Evolutionary conservation across 2,888 invertebrate species (phyloP).

Genomic region (Spodoptera exigua): DNA sequence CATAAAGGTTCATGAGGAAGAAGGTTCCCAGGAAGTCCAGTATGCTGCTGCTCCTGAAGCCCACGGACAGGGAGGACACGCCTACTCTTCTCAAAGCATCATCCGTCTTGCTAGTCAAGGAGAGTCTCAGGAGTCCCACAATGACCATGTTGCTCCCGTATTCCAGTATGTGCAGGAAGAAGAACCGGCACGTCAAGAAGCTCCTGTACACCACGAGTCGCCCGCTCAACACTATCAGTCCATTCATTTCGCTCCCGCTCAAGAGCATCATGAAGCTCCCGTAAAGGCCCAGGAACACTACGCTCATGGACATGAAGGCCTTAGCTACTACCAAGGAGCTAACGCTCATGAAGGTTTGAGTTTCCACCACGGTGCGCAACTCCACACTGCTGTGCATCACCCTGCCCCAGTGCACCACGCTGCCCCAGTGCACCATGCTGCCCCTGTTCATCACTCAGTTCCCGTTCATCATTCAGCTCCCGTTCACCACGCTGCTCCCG

Average conservation of each 20-base stretch:
- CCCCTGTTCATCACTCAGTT: constrained; percentile 2
- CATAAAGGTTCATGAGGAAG: constrained; percentile 64
- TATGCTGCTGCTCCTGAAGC: constrained; percentile 49
- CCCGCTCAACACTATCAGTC: constrained; percentile 54
- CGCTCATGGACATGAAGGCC: constrained; percentile 45
- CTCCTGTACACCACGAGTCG: constrained; percentile 38
- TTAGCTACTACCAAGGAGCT: constrained; percentile 42
- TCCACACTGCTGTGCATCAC: constrained; percentile 27
- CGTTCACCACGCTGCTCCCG: background rate
- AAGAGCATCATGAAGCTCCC: constrained; percentile 62
- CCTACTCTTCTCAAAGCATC: constrained; percentile 73
- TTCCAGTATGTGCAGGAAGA: constrained; percentile 70
- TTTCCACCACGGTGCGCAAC: constrained; percentile 40
- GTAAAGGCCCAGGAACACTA: constrained; percentile 45
- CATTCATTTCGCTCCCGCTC: constrained; percentile 56
- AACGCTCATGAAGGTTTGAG: constrained; percentile 34
- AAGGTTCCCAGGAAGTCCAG: constrained; percentile 36
- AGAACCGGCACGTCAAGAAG: constrained; percentile 49
- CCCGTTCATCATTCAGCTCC: constrained; percentile 2
- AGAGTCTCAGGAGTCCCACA: constrained; percentile 68
- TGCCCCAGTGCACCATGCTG: background rate
- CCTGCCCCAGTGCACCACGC: constrained; percentile 16
- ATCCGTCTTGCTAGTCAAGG: constrained; percentile 67
- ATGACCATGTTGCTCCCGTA: constrained; percentile 70
- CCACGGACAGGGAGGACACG: constrained; percentile 62